These are phyloP conservation scores for Mesitornis unicolor DNA, from an alignment of 2,113 vertebrate genomes.

Conservation along the genomic window DNA sequence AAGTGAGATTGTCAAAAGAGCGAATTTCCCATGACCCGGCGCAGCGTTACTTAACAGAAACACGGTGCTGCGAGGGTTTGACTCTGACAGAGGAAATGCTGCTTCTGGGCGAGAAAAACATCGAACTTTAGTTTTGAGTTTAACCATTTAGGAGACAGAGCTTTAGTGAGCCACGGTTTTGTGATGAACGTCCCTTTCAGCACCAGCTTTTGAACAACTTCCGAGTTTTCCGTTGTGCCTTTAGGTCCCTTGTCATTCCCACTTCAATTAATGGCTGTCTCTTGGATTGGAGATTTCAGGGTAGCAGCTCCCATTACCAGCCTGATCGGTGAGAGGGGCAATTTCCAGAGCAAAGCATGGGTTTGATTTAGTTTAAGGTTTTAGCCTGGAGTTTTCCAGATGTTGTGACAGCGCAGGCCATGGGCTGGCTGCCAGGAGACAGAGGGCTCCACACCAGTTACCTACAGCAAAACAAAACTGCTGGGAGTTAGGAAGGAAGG, in stretches of 20 bases:
- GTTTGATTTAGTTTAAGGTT: neutral
- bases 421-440: neutral
- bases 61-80: slow-evolving; percentile 23
- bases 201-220: neutral
- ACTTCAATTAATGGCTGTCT: neutral
- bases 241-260: neutral
- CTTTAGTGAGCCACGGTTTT: neutral
- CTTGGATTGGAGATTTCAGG: neutral
- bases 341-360: neutral
- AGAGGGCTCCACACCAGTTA: neutral
- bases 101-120: slow-evolving; percentile 12
- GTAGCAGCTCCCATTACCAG: neutral
- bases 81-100: slow-evolving; percentile 74
- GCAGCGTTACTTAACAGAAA: slow-evolving; percentile 56
- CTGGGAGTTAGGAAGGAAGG: neutral
- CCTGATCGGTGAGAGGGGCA: neutral
- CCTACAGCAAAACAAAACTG: neutral
- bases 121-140: neutral
- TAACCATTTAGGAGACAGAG: slow-evolving; percentile 40
- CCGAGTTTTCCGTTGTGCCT: neutral
- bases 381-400: neutral
- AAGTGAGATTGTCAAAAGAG: slow-evolving; percentile 47
- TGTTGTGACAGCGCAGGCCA: neutral
- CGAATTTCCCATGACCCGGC: slow-evolving; percentile 75
- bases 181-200: neutral